phyloP scores from a whole-genome alignment of 1,140 invertebrate genomes.

The Maniola jurtina region DNA sequence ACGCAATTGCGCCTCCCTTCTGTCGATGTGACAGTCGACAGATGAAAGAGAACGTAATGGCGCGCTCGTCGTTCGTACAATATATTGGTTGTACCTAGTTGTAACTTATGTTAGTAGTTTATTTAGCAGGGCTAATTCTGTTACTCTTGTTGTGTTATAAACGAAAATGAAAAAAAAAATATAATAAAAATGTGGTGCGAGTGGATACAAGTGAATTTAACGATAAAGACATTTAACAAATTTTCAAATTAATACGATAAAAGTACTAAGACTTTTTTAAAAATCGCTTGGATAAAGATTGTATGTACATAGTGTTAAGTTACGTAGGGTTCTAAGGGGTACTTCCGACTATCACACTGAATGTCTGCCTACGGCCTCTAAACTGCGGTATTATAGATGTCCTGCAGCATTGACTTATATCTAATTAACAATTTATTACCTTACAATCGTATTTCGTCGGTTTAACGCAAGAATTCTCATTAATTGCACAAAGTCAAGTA shows the following conservation, averaged over 20 bases:
- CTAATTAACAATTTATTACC: too few species aligned
- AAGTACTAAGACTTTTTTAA: conserved; percentile 76
- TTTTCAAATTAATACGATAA: conserved; percentile 76
- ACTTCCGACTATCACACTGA: not conserved
- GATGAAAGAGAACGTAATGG: not conserved
- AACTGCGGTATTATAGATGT: too few species aligned
- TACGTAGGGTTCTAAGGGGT: conserved; percentile 43
- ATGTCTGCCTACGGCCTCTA: too few species aligned
- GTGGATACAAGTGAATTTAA: conserved; percentile 72
- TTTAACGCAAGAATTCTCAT: too few species aligned
- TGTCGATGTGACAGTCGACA: not conserved
- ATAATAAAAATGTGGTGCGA: conserved; percentile 65
- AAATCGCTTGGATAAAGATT: conserved; percentile 73
- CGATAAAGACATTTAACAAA: conserved; percentile 78
- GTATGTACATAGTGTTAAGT: conserved; percentile 77
- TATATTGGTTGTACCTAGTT: conserved; percentile 64
- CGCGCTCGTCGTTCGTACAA: conserved; percentile 40
- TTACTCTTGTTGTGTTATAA: conserved; percentile 71
- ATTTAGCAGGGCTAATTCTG: conserved; percentile 69
- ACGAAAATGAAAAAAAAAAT: conserved; percentile 55
- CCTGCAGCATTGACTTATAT: too few species aligned
- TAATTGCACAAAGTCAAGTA: too few species aligned
- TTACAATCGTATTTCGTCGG: too few species aligned
- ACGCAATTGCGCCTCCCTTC: not conserved
- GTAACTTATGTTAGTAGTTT: conserved; percentile 66